Evolutionary conservation across 2,888 invertebrate genomes (phyloP), one percentile per base, ranked within the genome.

Genomic region (Hydrotaea cyrtoneurina): DNA sequence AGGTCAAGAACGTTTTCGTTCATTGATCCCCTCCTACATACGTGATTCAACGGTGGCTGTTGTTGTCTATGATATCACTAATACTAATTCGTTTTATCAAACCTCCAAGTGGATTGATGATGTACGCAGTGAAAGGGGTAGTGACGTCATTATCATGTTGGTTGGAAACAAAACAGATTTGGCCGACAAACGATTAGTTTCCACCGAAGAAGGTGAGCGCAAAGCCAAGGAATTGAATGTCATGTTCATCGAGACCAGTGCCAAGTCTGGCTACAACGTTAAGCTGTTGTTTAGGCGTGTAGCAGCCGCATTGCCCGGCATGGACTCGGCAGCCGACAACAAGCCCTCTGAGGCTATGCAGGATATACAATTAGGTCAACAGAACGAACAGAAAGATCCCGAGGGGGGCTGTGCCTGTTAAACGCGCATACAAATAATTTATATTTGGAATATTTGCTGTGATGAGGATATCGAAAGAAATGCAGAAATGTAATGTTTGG

Each of bases 61-160:
- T 86, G 99, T 99, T 88, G 99, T 99, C 80, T 99, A 99, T 93
- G 99, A 99, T 93, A 99, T 99, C 90, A 99, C 99, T 91, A 99
- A 99, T 86, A 98, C 98, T 87, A 98, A 99, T 94, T 99, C 99
- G 90, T 99, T 99, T 95, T 99, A 99, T 93, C 99, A 99, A 94
- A 99, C 99, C 88, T 99, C 99, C 82, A 99, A 99, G 93, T 99
- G 99, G 99, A 99, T 99, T 91, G 99, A 99, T 93, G 99, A 99
- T 94, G 99, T 99, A 79, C 95, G 99, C 93, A 99, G 99, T 89
- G 99, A 99, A 93, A 95, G 99, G 90, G 99, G 99, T 86, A 98
- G 97, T 91, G 99, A 99, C 94, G 99, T 99, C 88, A 99, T 99
- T 92, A 99, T 99, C 89, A 99, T 99, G 99, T 94, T 99, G 92